These are phyloP conservation scores for Plutomurus gul DNA, from an alignment of 1,140 invertebrate species.

Conservation along the genomic window DNA sequence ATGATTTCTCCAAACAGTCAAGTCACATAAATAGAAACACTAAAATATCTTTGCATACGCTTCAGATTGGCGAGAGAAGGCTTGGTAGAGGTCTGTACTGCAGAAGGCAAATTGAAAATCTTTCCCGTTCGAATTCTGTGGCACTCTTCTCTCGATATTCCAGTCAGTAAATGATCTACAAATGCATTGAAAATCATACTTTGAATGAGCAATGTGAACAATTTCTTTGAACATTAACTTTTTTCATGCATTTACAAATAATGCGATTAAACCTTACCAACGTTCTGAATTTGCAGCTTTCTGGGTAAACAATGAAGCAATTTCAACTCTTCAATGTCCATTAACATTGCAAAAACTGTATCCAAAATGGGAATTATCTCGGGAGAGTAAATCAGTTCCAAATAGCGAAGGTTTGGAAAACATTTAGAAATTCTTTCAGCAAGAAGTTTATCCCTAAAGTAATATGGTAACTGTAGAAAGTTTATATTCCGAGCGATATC, in stretches of 20 bases:
- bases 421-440: background rate
- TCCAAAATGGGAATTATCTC: conserved; percentile 5
- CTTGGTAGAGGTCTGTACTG: background rate
- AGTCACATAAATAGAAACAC: no score
- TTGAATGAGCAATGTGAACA: no score
- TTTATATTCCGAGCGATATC: background rate
- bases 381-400: background rate
- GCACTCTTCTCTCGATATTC: background rate
- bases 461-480: background rate
- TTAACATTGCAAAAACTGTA: background rate
- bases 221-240: no score
- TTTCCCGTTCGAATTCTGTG: background rate
- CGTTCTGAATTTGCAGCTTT: background rate
- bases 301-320: background rate
- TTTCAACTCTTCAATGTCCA: background rate
- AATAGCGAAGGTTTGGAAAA: background rate
- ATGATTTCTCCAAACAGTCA: no score
- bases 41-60: background rate
- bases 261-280: no score
- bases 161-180: background rate
- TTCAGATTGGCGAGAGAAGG: background rate
- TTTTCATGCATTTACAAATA: no score
- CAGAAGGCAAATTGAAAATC: background rate
- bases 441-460: background rate
- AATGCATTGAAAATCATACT: no score